phyloP scores from a whole-genome alignment of 2,797 vertebrate genomes.

The Gadopsis bispinosus region DNA sequence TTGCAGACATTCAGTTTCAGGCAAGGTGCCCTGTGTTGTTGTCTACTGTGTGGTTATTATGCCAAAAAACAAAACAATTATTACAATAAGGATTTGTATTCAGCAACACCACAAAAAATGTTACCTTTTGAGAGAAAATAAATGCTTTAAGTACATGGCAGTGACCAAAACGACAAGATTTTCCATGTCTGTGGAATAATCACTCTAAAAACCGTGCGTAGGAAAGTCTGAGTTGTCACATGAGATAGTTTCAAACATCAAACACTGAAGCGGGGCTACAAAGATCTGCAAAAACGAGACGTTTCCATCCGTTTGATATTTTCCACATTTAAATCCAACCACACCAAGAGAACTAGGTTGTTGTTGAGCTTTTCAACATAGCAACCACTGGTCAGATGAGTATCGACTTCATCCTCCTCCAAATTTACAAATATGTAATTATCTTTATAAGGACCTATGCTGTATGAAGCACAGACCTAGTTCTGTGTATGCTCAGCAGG shows the following conservation, averaged over 20 bases:
- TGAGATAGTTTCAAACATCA: conserved; percentile 64
- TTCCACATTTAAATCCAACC: conserved; percentile 68
- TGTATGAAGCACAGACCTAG: background rate
- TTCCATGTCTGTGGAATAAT: conserved; percentile 44
- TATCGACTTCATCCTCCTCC: conserved; percentile 53
- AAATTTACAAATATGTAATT: conserved; percentile 54
- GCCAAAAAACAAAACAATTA: background rate
- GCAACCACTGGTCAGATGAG: conserved; percentile 56
- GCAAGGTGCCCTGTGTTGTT: conserved; percentile 15
- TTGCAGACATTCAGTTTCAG: conserved; percentile 17
- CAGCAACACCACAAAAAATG: conserved; percentile 1
- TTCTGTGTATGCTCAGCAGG: conserved; percentile 23
- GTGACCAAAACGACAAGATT: conserved; percentile 35
- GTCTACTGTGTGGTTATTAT: background rate
- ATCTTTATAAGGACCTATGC: conserved; percentile 38
- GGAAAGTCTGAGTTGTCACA: conserved; percentile 71
- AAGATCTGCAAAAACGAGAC: conserved; percentile 61
- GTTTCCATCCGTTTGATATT: conserved; percentile 68
- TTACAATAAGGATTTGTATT: background rate
- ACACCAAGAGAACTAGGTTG: conserved; percentile 57
- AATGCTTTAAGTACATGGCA: background rate
- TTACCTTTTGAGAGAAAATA: background rate
- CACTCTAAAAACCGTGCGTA: conserved; percentile 36
- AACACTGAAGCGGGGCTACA: conserved; percentile 41
- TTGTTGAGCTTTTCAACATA: conserved; percentile 60